Evolutionary conservation across 2,888 invertebrate species (phyloP), one percentile per base, ranked within the genome.

Genomic region (Apantesis nais): DNA sequence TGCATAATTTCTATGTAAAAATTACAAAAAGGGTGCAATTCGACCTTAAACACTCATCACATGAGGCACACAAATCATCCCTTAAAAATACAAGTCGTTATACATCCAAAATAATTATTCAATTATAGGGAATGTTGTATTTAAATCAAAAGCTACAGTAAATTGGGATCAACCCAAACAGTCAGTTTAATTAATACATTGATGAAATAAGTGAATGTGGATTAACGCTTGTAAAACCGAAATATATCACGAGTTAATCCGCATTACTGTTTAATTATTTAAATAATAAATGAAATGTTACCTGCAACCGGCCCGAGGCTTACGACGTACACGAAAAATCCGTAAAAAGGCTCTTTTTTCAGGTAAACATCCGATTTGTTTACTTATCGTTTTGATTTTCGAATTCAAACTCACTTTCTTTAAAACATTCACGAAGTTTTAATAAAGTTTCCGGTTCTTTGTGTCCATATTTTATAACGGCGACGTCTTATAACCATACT

Each of bases 181-280:
- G 29, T 66, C 25, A 16, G 7, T 55, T 48, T 58, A 48, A 66
- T 41, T 62, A 52, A 70, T 66, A 66, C 66, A 62, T 70, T 62
- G 62, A 70, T 66, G 62, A 60, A 70, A 70, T 39, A 66, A 55
- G 52, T 48, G 60, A 55, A 67, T 66, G 41, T 62, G 67, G 68
- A 71, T 68, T 70, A 66, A 74, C 66, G 68, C 66, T 68, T 39
- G 31, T 63, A 67, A 71, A 67, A 70, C 74, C 63, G 74, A 79
- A 71, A 77, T 65, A 82, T 82, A 79, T 72, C 74, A 74, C 70
- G 68, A 67, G 74, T 74, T 81, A 73, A 73, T 73, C 66, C 66
- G 62, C 69, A 60, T 74, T 67, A 76, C 71, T 71, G 80, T 76
- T 78, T 72, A 74, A 74, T 81, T 80, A 79, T 79, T 78, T 67